Evolutionary conservation across 2,797 vertebrate species (phyloP), one percentile per base, ranked within the genome.

Genomic region (Platalea minor): DNA sequence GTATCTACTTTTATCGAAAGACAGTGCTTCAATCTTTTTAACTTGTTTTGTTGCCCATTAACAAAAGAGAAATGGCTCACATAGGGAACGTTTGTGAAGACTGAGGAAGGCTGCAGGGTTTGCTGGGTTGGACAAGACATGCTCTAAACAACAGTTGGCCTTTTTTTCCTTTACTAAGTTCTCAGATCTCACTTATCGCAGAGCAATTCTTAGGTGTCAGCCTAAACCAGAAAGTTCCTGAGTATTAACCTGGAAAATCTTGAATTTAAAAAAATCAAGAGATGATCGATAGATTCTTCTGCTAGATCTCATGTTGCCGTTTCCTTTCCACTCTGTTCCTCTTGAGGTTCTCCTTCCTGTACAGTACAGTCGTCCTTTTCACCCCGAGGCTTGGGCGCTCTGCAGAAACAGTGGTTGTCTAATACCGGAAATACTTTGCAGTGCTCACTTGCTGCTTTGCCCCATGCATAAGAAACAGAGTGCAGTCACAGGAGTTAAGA

Each of bases 401-500:
- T 97, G 96, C 87, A 89, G 91, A 96, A 95, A 96, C 3, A 96
- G 65, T 43, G 43, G 76, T 19, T 67, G 26, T 63, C 56, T 82
- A 60, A 63, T 46, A 46, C 31, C 16, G 10, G 86, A 94, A 92
- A 39, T 51, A 14, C 13, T 68, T 67, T 67, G 64, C 35, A 54
- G 28, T 28, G 25, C 41, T 60, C 59, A 45, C 13, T 16, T 51
- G 33, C 82, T 67, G 33, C 75, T 78, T 78, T 87, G 29, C 45
- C 43, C 46, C 7, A 0, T 75, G 41, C 70, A 57, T 74, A 53
- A 72, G 65, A 86, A 93, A 82, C 10, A 80, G 25, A 64, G 39
- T 37, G 64, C 74, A 89, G 39, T 37, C n/a, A 83, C 0, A 64
- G 64, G 24, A 77, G 45, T 46, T 75, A 50, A 91, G 77, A 50